phyloP scores from a whole-genome alignment of 2,888 invertebrate species.

The Therioaphis trifolii region DNA sequence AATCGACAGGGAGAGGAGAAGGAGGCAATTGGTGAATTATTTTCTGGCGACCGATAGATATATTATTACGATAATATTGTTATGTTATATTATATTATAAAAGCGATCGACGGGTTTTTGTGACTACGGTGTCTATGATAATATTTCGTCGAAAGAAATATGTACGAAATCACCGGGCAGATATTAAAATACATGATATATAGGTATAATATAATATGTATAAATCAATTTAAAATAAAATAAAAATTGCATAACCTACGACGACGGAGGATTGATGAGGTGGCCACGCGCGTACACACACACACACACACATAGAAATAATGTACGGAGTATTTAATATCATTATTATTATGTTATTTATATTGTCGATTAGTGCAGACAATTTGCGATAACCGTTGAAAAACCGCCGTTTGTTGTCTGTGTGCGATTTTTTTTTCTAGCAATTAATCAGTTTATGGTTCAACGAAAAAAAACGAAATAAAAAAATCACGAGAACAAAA shows the following conservation, averaged over 20 bases:
- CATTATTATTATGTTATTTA: too few species aligned
- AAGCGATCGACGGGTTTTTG: too few species aligned
- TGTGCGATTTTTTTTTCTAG: background rate
- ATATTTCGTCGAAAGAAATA: too few species aligned
- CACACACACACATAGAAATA: background rate
- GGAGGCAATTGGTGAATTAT: too few species aligned
- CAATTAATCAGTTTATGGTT: conserved; percentile 23
- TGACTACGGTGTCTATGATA: too few species aligned
- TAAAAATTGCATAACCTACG: background rate
- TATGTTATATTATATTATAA: too few species aligned
- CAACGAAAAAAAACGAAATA: background rate
- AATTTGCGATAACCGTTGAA: conserved; percentile 38
- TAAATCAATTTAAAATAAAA: too few species aligned
- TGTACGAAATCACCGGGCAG: too few species aligned
- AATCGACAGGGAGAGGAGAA: too few species aligned
- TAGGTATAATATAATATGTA: too few species aligned
- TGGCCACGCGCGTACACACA: background rate
- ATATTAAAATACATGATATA: too few species aligned
- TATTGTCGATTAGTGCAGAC: conserved; percentile 22
- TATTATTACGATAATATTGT: background rate
- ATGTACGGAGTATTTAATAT: background rate
- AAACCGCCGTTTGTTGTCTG: conserved; percentile 53
- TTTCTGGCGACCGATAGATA: background rate
- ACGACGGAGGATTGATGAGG: conserved; percentile 7
- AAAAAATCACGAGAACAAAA: conserved; percentile 7